These are phyloP conservation scores for Eupithecia dodoneata DNA, from an alignment of 2,888 invertebrate species.

Conservation along the genomic window DNA sequence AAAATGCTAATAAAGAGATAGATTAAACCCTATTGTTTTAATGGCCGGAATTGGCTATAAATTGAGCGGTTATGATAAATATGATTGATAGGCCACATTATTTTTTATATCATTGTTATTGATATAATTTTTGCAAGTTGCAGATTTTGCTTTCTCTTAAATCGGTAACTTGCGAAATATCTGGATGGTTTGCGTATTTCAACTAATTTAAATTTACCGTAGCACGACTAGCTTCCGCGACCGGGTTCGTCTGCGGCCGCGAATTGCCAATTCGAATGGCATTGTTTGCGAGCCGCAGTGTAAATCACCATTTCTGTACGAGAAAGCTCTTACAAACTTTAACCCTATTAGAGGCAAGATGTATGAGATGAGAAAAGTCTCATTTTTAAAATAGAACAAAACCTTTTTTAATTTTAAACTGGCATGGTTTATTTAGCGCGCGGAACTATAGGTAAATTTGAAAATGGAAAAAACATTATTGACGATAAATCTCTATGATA, in stretches of 20 bases:
- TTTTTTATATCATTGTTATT: slow-evolving; percentile 7
- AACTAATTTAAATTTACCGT: slow-evolving; percentile 82
- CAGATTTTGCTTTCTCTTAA: slow-evolving; percentile 35
- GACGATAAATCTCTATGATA: neutral
- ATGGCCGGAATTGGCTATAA: slow-evolving; percentile 35
- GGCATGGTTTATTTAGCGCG: neutral
- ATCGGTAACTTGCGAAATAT: neutral
- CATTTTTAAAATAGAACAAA: neutral
- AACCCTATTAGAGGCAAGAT: slow-evolving; percentile 54
- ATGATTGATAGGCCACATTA: slow-evolving; percentile 33
- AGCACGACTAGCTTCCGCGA: slow-evolving; percentile 72
- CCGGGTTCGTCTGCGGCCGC: slow-evolving; percentile 58
- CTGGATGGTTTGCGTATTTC: slow-evolving; percentile 49
- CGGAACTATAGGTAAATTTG: neutral
- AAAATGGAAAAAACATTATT: neutral
- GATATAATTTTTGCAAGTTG: slow-evolving; percentile 25
- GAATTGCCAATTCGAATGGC: slow-evolving; percentile 64
- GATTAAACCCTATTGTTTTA: slow-evolving; percentile 40
- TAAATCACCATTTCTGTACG: slow-evolving; percentile 70
- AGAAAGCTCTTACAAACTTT: slow-evolving; percentile 61
- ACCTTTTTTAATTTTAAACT: neutral
- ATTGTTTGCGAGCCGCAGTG: slow-evolving; percentile 79
- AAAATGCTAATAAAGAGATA: slow-evolving; percentile 34
- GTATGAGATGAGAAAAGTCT: slow-evolving; percentile 3
- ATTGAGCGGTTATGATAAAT: slow-evolving; percentile 34